Evolutionary conservation across 2,113 vertebrate genomes (phyloP).

Genomic region (Tringa solitaria): DNA sequence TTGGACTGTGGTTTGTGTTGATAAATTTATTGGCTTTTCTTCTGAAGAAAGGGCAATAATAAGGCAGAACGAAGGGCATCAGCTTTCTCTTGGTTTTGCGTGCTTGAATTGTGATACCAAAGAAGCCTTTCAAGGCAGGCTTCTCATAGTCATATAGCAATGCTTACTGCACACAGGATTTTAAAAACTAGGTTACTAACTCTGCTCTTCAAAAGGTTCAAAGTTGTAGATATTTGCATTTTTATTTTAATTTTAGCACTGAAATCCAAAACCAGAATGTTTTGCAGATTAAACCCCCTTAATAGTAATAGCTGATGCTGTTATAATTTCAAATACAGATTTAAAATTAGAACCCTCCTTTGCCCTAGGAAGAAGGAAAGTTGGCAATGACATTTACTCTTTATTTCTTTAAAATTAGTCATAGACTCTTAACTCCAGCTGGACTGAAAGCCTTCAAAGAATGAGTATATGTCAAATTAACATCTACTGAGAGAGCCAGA

Average conservation of each 20-base stretch:
- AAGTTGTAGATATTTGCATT: neutral
- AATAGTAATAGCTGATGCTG: neutral
- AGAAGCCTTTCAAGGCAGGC: neutral
- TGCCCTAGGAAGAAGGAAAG: slow-evolving; percentile 5
- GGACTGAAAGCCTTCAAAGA: slow-evolving; percentile 23
- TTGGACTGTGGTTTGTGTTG: slow-evolving; percentile 27
- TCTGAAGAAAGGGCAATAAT: slow-evolving; percentile 44
- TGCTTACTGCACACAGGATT: neutral
- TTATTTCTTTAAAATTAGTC: slow-evolving; percentile 42
- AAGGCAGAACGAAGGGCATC: slow-evolving; percentile 49
- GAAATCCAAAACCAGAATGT: neutral
- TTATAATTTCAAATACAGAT: neutral
- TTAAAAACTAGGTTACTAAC: neutral
- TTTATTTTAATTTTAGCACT: neutral
- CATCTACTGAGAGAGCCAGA: neutral
- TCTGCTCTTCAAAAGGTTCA: neutral
- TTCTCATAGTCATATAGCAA: neutral
- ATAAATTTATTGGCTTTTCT: slow-evolving; percentile 54
- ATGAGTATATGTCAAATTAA: slow-evolving; percentile 17
- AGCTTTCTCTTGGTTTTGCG: slow-evolving; percentile 15
- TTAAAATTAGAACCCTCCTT: slow-evolving; percentile 34
- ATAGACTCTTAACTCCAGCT: slow-evolving; percentile 28
- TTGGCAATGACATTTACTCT: slow-evolving; percentile 30
- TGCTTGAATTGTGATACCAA: neutral
- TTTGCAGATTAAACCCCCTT: neutral